phyloP scores from a whole-genome alignment of 2,888 invertebrate genomes.

The Neoascia interrupta region DNA sequence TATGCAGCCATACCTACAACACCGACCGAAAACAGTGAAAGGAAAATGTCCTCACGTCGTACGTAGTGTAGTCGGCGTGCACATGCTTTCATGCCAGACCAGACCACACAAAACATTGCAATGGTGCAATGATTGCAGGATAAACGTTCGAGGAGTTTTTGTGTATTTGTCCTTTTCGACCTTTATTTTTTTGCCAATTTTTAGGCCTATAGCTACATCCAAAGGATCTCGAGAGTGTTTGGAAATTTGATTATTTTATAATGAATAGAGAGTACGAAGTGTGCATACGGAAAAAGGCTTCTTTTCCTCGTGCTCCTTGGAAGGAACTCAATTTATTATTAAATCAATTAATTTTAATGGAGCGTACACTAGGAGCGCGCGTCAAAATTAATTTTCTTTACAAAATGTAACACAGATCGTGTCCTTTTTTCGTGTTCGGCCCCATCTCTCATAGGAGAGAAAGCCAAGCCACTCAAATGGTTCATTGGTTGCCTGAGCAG shows the following conservation, averaged over 20 bases:
- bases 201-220: slow-evolving; percentile 10
- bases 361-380: too few species aligned
- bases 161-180: slow-evolving; percentile 9
- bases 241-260: slow-evolving; percentile 40
- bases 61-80: not conserved
- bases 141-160: slow-evolving; percentile 48
- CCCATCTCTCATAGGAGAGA: slow-evolving; percentile 10
- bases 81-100: slow-evolving; percentile 31
- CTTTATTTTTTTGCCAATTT: not conserved
- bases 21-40: slow-evolving; percentile 26
- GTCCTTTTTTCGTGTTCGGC: slow-evolving; percentile 20
- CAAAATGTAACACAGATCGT: not conserved
- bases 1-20: too few species aligned
- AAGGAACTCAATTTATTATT: slow-evolving; percentile 24
- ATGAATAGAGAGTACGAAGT: slow-evolving; percentile 27
- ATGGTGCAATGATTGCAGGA: slow-evolving; percentile 58
- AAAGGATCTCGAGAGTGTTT: slow-evolving; percentile 27
- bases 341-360: slow-evolving; percentile 38
- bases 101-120: slow-evolving; percentile 49
- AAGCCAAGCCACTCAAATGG: slow-evolving; percentile 32
- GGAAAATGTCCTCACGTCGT: slow-evolving; percentile 51
- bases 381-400: slow-evolving; percentile 6
- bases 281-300: slow-evolving; percentile 19
- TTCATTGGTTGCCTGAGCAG: slow-evolving; percentile 51
- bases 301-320: too few species aligned